A percentile compares a stretch with the other conserved stretches of the same genome.
Evolutionary conservation across 2,797 vertebrate genomes (phyloP).

Genomic region (Gymnopithys bicolor): DNA sequence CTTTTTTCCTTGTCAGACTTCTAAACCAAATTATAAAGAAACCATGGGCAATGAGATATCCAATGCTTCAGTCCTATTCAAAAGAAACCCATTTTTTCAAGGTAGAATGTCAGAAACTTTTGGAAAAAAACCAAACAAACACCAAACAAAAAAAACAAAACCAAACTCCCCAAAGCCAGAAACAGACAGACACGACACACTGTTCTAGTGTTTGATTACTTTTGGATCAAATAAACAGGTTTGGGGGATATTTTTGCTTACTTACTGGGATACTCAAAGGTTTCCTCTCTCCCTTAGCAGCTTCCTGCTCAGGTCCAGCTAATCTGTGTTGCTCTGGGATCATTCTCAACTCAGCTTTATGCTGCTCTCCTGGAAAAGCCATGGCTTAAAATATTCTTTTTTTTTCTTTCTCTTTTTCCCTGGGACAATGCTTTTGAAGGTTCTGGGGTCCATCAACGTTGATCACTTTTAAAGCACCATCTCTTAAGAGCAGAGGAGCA

Average conservation of each 20-base stretch:
- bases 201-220: background rate
- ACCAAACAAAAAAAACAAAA: too few species aligned
- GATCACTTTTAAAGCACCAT: background rate
- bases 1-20: background rate
- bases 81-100: background rate
- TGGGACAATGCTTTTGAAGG: background rate
- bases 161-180: background rate
- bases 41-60: background rate
- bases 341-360: background rate
- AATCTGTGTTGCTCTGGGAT: background rate
- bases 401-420: background rate
- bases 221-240: background rate
- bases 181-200: background rate
- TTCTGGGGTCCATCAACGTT: rapidly evolving
- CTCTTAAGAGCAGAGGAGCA: background rate
- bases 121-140: background rate
- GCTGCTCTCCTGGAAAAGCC: background rate
- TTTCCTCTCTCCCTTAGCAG: background rate
- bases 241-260: background rate
- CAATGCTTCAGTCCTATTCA: background rate
- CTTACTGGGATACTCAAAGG: background rate
- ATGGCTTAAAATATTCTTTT: background rate
- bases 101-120: background rate
- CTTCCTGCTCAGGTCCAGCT: background rate
- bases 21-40: background rate